These are phyloP conservation scores for Cotesia congregata DNA, from an alignment of 2,888 invertebrate species.

Conservation along the genomic window DNA sequence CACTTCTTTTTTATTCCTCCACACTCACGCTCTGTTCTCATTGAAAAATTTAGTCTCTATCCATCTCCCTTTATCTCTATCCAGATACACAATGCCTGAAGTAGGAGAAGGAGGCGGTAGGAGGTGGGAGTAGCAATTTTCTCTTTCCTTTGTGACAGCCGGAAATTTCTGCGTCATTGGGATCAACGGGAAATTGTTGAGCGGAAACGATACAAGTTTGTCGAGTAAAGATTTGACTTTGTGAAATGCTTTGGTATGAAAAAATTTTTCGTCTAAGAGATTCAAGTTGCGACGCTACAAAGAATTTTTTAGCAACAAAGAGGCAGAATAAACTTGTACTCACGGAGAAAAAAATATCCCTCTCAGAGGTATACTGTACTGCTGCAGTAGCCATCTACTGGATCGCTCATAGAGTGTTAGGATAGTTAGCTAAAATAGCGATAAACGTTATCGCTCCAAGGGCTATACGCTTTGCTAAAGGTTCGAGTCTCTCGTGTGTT, in stretches of 20 bases:
- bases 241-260: not conserved
- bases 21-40: not conserved
- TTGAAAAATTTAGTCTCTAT: not conserved
- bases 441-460: no score
- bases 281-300: not conserved
- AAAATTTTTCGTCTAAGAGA: not conserved
- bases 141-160: constrained; percentile 29
- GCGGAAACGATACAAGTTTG: constrained; percentile 20
- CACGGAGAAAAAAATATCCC: no score
- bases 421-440: no score
- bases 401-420: no score
- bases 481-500: no score
- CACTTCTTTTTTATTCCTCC: not conserved
- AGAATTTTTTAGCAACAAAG: not conserved
- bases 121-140: constrained; percentile 3
- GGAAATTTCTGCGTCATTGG: constrained; percentile 39
- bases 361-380: no score
- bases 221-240: constrained; percentile 12
- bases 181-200: constrained; percentile 41
- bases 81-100: no score
- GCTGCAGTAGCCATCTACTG: no score
- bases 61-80: not conserved
- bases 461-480: no score
- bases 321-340: no score
- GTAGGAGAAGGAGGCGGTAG: not conserved